Evolutionary conservation across 2,888 invertebrate species (phyloP).

Genomic region (Bombylius major): DNA sequence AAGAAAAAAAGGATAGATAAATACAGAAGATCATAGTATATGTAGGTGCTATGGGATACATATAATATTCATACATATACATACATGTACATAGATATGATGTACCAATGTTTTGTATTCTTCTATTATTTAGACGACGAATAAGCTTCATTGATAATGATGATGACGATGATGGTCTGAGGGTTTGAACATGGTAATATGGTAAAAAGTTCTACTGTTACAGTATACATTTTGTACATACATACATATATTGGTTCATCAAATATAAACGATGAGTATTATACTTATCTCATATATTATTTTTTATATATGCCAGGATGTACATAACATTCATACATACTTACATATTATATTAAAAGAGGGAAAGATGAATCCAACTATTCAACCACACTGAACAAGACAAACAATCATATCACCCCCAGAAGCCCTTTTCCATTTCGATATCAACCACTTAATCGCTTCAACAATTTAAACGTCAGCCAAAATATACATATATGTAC

Average conservation of each 20-base stretch:
- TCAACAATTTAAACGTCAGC: conserved; percentile 10
- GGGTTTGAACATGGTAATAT: neutral
- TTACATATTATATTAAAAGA: too few species aligned
- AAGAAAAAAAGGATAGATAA: neutral
- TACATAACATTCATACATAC: too few species aligned
- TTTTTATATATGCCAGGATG: too few species aligned
- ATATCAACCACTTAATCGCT: conserved; percentile 13
- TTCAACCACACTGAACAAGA: conserved; percentile 2
- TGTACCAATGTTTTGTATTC: neutral
- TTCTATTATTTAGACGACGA: neutral
- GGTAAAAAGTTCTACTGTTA: too few species aligned
- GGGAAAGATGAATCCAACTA: neutral
- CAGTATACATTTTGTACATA: too few species aligned
- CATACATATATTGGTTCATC: too few species aligned
- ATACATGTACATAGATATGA: neutral
- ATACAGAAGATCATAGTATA: neutral
- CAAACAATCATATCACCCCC: conserved; percentile 8
- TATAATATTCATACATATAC: neutral
- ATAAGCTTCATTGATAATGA: neutral
- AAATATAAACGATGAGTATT: too few species aligned
- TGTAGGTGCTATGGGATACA: neutral
- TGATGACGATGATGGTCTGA: neutral
- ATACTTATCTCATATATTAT: too few species aligned
- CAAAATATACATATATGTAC: neutral
- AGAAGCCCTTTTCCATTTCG: conserved; percentile 8